Conservation (phyloP, 1,140 invertebrate species). For the Littorina saxatilis region DNA sequence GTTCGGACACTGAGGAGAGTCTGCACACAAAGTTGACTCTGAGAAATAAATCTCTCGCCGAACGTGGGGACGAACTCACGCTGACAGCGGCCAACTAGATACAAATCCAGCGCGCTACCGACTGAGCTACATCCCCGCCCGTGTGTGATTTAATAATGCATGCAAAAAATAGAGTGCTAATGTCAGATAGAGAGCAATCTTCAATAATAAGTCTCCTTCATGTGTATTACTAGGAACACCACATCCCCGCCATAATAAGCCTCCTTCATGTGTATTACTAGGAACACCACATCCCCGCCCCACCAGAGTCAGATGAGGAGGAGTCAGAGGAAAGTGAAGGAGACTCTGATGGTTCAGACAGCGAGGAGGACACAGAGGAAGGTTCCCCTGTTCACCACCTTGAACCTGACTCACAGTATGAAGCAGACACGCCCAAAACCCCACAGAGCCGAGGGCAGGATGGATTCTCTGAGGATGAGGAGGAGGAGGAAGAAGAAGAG, state of each 20-base stretch:
- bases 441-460: conserved; percentile 9
- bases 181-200: too few species aligned
- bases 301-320: neutral
- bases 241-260: neutral
- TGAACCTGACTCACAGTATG: neutral
- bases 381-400: conserved; percentile 1
- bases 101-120: too few species aligned
- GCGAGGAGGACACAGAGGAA: conserved; percentile 36
- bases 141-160: too few species aligned
- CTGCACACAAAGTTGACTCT: too few species aligned
- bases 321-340: conserved; percentile 24
- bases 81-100: too few species aligned
- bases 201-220: too few species aligned
- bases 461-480: neutral
- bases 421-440: conserved; percentile 34
- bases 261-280: conserved; percentile 7
- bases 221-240: conserved; percentile 24
- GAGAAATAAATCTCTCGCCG: too few species aligned
- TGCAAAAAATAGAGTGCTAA: too few species aligned
- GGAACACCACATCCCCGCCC: conserved; percentile 6
- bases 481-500: conserved; percentile 12
- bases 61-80: too few species aligned
- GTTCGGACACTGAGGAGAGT: too few species aligned
- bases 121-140: too few species aligned
- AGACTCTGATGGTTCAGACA: conserved; percentile 27